Evolutionary conservation across 2,113 vertebrate species (phyloP).

Genomic region (Xiphophorus maculatus): DNA sequence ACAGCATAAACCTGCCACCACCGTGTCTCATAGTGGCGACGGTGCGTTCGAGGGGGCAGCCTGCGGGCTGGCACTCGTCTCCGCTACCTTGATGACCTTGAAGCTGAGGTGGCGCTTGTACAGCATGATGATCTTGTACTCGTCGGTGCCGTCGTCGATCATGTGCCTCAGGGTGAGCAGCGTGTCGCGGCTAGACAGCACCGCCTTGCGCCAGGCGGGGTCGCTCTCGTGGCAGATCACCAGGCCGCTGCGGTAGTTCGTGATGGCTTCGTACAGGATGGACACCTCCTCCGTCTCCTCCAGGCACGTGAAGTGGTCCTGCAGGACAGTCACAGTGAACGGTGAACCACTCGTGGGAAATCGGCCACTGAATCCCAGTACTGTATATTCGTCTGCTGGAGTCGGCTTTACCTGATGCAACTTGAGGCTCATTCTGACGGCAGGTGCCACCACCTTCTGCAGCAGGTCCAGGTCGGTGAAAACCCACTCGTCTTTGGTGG

Average conservation of each 20-base stretch:
- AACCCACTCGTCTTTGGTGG: conserved; percentile 95
- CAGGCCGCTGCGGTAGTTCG: conserved; percentile 88
- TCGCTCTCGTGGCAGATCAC: conserved; percentile 97
- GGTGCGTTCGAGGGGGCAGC: background rate
- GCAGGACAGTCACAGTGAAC: background rate
- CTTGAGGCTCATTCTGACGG: conserved; percentile 96
- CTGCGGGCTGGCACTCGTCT: background rate
- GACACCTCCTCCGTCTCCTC: conserved; percentile 94
- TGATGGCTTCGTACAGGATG: conserved; percentile 91
- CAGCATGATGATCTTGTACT: conserved; percentile 99
- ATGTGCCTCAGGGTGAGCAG: conserved; percentile 95
- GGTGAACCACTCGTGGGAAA: background rate
- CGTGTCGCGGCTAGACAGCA: conserved; percentile 91
- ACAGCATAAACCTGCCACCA: too few species aligned
- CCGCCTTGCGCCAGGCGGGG: conserved; percentile 92
- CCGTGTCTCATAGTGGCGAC: too few species aligned
- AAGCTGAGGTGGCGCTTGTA: conserved; percentile 95
- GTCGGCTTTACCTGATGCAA: conserved; percentile 88
- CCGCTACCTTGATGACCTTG: conserved; percentile 95
- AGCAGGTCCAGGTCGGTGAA: conserved; percentile 95
- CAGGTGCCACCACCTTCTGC: conserved; percentile 93
- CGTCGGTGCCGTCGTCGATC: conserved; percentile 92
- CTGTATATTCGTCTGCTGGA: background rate
- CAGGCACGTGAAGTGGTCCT: conserved; percentile 98
- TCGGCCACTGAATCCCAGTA: background rate